These are phyloP conservation scores for Danio choprae DNA, from an alignment of 2,797 vertebrate genomes.

Conservation along the genomic window DNA sequence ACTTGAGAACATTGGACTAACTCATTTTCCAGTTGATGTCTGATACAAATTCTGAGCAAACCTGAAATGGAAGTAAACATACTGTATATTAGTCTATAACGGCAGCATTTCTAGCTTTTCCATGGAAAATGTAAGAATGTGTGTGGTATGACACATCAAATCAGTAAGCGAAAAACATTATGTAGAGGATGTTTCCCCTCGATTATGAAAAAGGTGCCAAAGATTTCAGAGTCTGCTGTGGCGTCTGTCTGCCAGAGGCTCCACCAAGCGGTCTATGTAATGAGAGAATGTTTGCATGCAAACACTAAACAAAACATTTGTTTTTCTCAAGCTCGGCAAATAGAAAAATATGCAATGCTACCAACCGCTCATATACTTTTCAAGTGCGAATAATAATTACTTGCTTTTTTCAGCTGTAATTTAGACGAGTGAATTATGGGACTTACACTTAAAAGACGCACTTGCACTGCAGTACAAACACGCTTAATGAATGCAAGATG, in stretches of 20 bases:
- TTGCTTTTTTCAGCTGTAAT: constrained; percentile 40
- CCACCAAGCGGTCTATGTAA: constrained; percentile 71
- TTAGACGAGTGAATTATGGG: constrained; percentile 42
- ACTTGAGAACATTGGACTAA: too few relatives aligned
- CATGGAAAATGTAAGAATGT: constrained; percentile 63
- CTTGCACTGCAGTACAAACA: constrained; percentile 27
- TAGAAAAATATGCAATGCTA: constrained; percentile 60
- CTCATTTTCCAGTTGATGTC: too few relatives aligned
- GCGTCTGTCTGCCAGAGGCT: constrained; percentile 63
- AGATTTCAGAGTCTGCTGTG: constrained; percentile 72
- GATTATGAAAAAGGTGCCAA: constrained; percentile 66
- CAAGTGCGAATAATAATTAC: constrained; percentile 51
- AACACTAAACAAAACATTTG: constrained; percentile 62
- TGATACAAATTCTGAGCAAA: too few relatives aligned
- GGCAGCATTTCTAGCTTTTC: constrained; percentile 70
- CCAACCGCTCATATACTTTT: constrained; percentile 49
- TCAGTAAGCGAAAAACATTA: background rate
- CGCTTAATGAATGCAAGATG: constrained; percentile 50
- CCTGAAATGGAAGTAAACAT: too few relatives aligned
- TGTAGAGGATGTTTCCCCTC: constrained; percentile 40
- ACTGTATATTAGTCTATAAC: too few relatives aligned
- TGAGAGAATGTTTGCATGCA: constrained; percentile 65
- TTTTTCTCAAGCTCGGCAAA: constrained; percentile 71
- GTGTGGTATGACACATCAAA: background rate
- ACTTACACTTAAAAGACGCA: constrained; percentile 48